Evolutionary conservation across 1,140 invertebrate genomes (phyloP), one percentile per base, ranked within the genome.

Genomic region (Theocolax elegans): DNA sequence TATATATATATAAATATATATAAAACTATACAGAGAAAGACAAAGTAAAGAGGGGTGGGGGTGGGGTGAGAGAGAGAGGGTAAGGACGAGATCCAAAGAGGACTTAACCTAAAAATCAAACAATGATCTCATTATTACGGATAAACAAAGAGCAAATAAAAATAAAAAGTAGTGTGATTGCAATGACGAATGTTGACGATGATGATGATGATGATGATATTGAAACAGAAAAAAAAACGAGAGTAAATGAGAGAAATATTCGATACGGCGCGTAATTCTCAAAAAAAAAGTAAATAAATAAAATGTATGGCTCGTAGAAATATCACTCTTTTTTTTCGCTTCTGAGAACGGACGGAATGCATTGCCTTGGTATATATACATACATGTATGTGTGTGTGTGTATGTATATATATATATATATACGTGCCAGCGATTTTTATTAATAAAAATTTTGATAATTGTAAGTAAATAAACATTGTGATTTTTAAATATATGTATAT

Each of bases 51-150:
- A 75, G 72, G 66, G 65, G 74, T 70, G 69, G 71, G 67, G 69
- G 75, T 68, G 72, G 71, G 73, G 72, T 70, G 69, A 70, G 67
- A 68, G 75, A 67, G 72, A 70, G 73, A 72, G 75, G 79, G 77
- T 77, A 80, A 84, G 78, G 77, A 83, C 80, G 81, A 85, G 83
- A 85, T 85, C 84, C 84, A 86, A 85, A 86, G 83, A 86, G 82
- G 83, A 85, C 80, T 83, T 80, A 74, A 85, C 82, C 81, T 76
- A 85, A 85, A 84, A 85, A 86, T 85, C 83, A 86, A 86, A 85
- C 77, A 77, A 83, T 85, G 84, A 86, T 85, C 83, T 86, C 84
- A 85, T 35, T 35, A n/a, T 85, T 85, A 86, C 56, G 77, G 75
- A 84, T 84, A 83, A 83, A 82, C 77, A 79, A 85, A 83, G 80